Base-by-base conservation (phyloP, 2,888 invertebrate genomes). In the Pocota personata region DNA sequence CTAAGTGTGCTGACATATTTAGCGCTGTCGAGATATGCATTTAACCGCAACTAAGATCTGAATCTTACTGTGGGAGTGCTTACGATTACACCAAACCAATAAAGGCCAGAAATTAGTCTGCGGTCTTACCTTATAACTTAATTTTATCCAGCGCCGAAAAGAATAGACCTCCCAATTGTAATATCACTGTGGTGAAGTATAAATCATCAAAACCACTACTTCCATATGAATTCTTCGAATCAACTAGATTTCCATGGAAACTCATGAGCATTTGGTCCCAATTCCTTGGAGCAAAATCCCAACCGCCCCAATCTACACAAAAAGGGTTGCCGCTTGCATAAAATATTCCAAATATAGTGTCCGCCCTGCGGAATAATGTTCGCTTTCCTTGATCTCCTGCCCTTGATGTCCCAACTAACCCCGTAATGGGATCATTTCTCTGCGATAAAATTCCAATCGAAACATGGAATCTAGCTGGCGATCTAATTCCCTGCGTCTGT, bases 371-470 rank as follows among this genome's bases (percentile, higher is more conserved):
- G 79, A 79, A 67, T 35, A 69, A 50, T 78, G 12, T 62, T 67
- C 35, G 46, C 35, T 75, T 67, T 43, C 62, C 62, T 69, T 79
- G 21, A 60, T 62, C 37, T n/a, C 37, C 67, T 48, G 62, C 67
- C 52, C 73, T 62, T 14, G 37, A 46, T 58, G 60, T 50, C 62
- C 55, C 32, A 50, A 52, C 19, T n/a, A 43, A 19, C 43, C 43
- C 30, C 58, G 10, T 73, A 66, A 66, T 66, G 52, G 75, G 43
- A 67, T 69, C 69, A 79, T 84, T 75, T 69, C 71, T n/a, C 30
- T 52, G 52, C 76, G 80, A 86, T 86, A 76, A 86, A 76, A 80
- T 86, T 86, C 80, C 86, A 80, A 86, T 72, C 60, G 71, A 86
- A 40, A 71, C 79, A 64, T 60, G 19, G 69, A 69, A 84, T 80